These are phyloP conservation scores for Epirrhoe tristata DNA, from an alignment of 2,888 invertebrate genomes.

Conservation along the genomic window DNA sequence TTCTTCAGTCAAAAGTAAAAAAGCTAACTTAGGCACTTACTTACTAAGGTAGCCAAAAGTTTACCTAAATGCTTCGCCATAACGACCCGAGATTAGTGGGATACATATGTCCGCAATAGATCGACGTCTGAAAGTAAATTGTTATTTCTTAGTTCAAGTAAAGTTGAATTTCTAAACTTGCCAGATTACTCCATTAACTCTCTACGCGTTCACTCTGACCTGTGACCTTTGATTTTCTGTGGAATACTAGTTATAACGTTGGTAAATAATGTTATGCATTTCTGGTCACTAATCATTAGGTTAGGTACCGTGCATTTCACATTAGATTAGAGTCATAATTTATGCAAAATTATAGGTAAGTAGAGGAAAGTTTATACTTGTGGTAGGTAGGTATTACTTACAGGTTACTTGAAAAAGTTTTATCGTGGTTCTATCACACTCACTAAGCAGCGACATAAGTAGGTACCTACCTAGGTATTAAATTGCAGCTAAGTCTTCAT, in stretches of 20 bases:
- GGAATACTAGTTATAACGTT: conserved; percentile 19
- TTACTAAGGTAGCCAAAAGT: too few relatives aligned
- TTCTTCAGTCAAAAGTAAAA: too few relatives aligned
- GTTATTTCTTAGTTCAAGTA: background rate
- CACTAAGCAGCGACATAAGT: too few relatives aligned
- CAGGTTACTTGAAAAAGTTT: too few relatives aligned
- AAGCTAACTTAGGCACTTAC: too few relatives aligned
- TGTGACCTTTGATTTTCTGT: conserved; percentile 38
- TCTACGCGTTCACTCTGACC: conserved; percentile 27
- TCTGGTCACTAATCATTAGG: conserved; percentile 19
- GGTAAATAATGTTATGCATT: background rate
- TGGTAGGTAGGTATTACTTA: too few relatives aligned
- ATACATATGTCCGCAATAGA: background rate
- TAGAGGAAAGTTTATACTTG: too few relatives aligned
- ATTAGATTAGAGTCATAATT: background rate
- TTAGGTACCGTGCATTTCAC: background rate
- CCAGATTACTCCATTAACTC: conserved; percentile 17
- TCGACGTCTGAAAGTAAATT: background rate
- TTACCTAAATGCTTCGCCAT: background rate
- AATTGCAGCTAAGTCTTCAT: too few relatives aligned
- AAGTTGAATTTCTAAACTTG: conserved; percentile 19
- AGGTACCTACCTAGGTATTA: too few relatives aligned
- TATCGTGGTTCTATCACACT: too few relatives aligned
- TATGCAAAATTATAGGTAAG: too few relatives aligned
- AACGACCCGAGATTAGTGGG: too few relatives aligned